These are phyloP conservation scores for Bufotes viridis DNA, from an alignment of 2,797 vertebrate genomes.

Conservation along the genomic window DNA sequence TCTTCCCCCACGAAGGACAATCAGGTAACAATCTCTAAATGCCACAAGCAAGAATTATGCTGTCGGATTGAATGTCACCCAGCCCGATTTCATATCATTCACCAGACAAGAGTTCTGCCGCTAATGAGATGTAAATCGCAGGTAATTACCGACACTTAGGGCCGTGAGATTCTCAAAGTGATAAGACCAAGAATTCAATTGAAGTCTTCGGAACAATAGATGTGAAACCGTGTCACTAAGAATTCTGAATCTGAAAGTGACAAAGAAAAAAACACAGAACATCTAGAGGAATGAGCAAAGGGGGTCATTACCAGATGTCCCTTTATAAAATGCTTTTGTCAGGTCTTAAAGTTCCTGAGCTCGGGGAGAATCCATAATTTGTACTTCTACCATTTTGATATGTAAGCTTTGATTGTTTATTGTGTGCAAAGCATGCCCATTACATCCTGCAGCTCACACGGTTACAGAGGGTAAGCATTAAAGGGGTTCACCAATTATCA, in stretches of 20 bases:
- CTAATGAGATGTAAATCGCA: slow-evolving; percentile 59
- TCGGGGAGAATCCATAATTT: not conserved
- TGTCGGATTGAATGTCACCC: slow-evolving; percentile 22
- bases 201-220: slow-evolving; percentile 45
- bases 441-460: not conserved
- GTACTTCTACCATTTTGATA: not conserved
- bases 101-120: slow-evolving; percentile 11
- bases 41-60: slow-evolving; percentile 19
- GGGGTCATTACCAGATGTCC: not conserved
- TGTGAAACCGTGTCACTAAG: slow-evolving; percentile 21
- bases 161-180: slow-evolving; percentile 44
- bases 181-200: slow-evolving; percentile 37
- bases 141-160: slow-evolving; percentile 57
- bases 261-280: not conserved
- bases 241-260: not conserved
- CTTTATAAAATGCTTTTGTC: not conserved
- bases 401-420: not conserved
- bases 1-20: not conserved
- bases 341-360: not conserved
- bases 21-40: slow-evolving; percentile 35
- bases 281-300: not conserved
- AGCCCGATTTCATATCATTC: slow-evolving; percentile 40
- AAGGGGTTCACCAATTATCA: not conserved
- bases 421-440: not conserved
- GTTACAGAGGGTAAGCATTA: not conserved